Conservation (phyloP, 2,888 invertebrate genomes). For the Nasonia oneida region DNA sequence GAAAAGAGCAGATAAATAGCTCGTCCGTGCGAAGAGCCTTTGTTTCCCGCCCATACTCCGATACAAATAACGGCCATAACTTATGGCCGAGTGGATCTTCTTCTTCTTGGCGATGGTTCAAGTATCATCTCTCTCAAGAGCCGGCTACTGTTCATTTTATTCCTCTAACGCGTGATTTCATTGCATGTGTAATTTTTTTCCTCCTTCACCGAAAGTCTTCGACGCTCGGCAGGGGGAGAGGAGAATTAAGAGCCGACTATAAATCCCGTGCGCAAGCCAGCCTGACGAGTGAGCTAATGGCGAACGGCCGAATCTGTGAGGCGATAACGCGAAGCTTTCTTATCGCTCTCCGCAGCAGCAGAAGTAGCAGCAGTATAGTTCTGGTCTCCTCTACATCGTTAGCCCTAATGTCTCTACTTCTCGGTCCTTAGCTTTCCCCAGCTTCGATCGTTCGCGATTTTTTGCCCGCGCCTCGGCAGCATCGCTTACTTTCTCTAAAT, state of each 20-base stretch:
- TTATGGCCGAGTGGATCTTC: slow-evolving; percentile 16
- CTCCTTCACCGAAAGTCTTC: neutral
- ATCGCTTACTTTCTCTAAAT: neutral
- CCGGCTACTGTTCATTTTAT: neutral
- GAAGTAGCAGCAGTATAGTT: neutral
- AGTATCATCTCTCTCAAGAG: neutral
- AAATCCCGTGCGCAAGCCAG: slow-evolving; percentile 47
- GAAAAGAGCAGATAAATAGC: slow-evolving; percentile 47
- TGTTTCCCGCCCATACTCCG: slow-evolving; percentile 40
- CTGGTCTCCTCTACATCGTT: slow-evolving; percentile 26
- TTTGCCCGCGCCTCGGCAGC: neutral
- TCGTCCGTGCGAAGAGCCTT: slow-evolving; percentile 42
- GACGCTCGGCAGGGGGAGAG: neutral
- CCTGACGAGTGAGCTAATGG: slow-evolving; percentile 63
- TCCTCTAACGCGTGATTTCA: neutral
- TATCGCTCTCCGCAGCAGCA: slow-evolving; percentile 54
- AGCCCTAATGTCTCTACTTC: slow-evolving; percentile 48
- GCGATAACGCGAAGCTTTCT: slow-evolving; percentile 63
- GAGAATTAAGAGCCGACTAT: slow-evolving; percentile 54
- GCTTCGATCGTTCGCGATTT: slow-evolving; percentile 19
- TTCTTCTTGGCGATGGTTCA: slow-evolving; percentile 34
- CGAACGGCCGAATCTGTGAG: slow-evolving; percentile 66
- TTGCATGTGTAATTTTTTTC: neutral
- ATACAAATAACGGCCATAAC: slow-evolving; percentile 50
- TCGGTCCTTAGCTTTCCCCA: neutral